Evolutionary conservation across 2,113 vertebrate genomes (phyloP), one percentile per base, ranked within the genome.

Genomic region (Pelobates fuscus): DNA sequence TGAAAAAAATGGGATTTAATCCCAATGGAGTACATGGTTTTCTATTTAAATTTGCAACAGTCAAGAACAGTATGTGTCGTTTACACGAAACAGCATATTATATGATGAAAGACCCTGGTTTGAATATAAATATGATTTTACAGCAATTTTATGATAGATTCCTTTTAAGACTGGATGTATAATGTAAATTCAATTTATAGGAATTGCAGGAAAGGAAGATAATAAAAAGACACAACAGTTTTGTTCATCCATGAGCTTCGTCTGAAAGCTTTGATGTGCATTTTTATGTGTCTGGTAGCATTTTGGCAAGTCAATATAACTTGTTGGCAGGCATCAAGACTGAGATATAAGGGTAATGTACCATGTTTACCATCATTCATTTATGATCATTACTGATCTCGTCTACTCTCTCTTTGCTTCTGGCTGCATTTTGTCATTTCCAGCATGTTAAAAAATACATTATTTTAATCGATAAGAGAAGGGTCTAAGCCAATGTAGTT

Each of bases 311-410:
- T 44, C 71, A 23, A 30, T 74, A 54, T 32, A 21, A 74, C 29
- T 74, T 66, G 49, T 21, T 74, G 71, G 71, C 71, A 66, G 62
- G 23, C 71, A 55, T 43, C 52, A 55, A 63, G 71, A 41, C 43
- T 63, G 11, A 26, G 27, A 29, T 54, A n/a, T 54, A 52, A 63
- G 70, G 62, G 43, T 52, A 64, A 63, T 64, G 44, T 63, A 54
- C 71, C 46, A 52, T 74, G 71, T 65, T 74, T 74, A 65, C 71
- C 62, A 74, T 74, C 54, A 65, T 65, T 74, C 29, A 55, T 65
- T 46, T 74, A 44, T 55, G 70, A 71, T 71, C 70, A 71, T 71
- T 63, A 52, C 59, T 63, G 26, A 49, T 59, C 46, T 24, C 17
- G 3, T 46, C 60, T 73, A 29, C 15, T 5, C 41, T 66, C 24